phyloP scores from a whole-genome alignment of 2,888 invertebrate genomes.

The Agrotis puta region DNA sequence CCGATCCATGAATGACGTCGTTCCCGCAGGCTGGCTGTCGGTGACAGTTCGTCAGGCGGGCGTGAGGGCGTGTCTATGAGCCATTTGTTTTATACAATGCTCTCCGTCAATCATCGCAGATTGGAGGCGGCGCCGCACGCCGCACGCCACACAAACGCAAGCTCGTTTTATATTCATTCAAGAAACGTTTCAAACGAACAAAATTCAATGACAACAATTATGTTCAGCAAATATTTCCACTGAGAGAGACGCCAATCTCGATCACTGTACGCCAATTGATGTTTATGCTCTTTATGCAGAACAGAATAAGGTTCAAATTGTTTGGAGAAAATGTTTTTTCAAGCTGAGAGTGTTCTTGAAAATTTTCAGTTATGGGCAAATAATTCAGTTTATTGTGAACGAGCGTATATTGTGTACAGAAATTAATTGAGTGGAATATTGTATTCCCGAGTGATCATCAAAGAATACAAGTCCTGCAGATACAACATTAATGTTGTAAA shows the following conservation, averaged over 20 bases:
- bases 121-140: conserved; percentile 24
- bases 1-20: background rate
- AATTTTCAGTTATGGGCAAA: conserved; percentile 12
- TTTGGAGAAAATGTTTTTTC: conserved; percentile 2
- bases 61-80: conserved; percentile 14
- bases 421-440: conserved; percentile 27
- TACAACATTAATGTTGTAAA: background rate
- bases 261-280: conserved; percentile 25
- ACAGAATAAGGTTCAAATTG: conserved; percentile 36
- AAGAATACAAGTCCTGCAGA: background rate
- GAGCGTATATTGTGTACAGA: conserved; percentile 19
- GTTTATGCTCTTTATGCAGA: conserved; percentile 27
- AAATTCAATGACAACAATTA: conserved; percentile 56
- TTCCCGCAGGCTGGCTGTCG: conserved; percentile 5
- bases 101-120: conserved; percentile 54
- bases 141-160: conserved; percentile 3
- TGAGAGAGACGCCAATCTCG: conserved; percentile 41
- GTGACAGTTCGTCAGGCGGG: conserved; percentile 33
- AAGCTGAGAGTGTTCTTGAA: conserved; percentile 1
- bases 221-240: conserved; percentile 42
- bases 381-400: conserved; percentile 15
- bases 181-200: conserved; percentile 44
- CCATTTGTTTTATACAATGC: conserved; percentile 52
- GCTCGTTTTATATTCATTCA: conserved; percentile 53
- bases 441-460: background rate